Percentiles rank a stretch among this genome's conserved stretches.
These are phyloP conservation scores for Hypolimnas misippus DNA, from an alignment of 2,888 invertebrate genomes.

Conservation along the genomic window DNA sequence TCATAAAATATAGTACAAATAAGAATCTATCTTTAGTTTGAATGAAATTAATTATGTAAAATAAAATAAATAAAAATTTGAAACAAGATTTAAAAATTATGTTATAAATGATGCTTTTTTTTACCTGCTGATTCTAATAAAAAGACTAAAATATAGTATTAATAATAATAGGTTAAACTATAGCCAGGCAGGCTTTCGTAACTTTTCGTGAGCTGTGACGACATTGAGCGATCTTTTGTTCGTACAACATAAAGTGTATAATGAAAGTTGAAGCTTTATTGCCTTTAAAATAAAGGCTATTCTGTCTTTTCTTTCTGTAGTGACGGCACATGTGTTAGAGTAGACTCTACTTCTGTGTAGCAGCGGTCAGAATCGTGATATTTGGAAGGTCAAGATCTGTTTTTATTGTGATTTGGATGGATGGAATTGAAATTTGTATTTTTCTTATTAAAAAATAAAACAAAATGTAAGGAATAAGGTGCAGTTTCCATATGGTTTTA, in stretches of 20 bases:
- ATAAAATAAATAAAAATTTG: too few species aligned
- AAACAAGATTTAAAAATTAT: too few species aligned
- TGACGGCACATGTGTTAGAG: conserved; percentile 20
- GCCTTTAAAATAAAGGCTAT: conserved; percentile 13
- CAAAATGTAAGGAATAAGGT: too few species aligned
- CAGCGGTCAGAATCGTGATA: conserved; percentile 61
- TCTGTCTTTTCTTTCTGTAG: conserved; percentile 5
- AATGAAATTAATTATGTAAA: too few species aligned
- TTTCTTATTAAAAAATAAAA: background rate
- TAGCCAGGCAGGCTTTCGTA: conserved; percentile 61
- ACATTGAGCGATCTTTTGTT: conserved; percentile 76
- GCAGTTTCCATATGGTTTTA: too few species aligned
- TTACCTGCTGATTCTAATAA: too few species aligned
- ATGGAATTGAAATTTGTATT: background rate
- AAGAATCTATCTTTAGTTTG: background rate
- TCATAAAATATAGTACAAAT: background rate
- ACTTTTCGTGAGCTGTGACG: conserved; percentile 72
- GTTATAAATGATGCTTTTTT: too few species aligned
- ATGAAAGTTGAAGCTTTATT: conserved; percentile 25
- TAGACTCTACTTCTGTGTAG: conserved; percentile 19
- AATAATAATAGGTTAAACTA: conserved; percentile 13
- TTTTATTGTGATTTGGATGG: conserved; percentile 23
- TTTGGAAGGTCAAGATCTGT: conserved; percentile 60
- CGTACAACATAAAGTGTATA: conserved; percentile 21
- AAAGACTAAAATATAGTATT: too few species aligned